Percentiles rank a stretch among this genome's conserved stretches.
These are phyloP conservation scores for Chloroceryle inda DNA, from an alignment of 2,797 vertebrate species.

Conservation along the genomic window DNA sequence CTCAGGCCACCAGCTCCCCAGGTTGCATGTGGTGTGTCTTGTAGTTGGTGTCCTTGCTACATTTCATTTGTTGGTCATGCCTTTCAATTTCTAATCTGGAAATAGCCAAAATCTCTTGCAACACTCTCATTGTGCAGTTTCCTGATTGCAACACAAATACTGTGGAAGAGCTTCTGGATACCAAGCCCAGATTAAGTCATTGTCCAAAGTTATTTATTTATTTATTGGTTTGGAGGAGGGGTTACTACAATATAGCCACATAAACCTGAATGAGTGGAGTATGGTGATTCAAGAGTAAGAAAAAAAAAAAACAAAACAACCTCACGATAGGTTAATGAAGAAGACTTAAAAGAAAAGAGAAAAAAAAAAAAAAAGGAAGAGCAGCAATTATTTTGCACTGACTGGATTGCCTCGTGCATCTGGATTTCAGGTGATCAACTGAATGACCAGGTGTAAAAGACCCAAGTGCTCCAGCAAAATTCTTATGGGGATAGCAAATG, in stretches of 20 bases:
- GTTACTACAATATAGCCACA: slow-evolving; percentile 50
- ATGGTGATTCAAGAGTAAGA: slow-evolving; percentile 33
- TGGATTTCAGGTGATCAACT: slow-evolving; percentile 32
- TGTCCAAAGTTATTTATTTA: slow-evolving; percentile 85
- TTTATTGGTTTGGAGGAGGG: slow-evolving; percentile 73
- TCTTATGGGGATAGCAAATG: slow-evolving; percentile 42
- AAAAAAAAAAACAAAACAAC: not conserved
- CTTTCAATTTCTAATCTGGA: slow-evolving; percentile 72
- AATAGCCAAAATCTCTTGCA: slow-evolving; percentile 61
- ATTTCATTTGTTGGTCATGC: slow-evolving; percentile 61
- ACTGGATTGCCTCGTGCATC: slow-evolving; percentile 37
- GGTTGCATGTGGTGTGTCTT: slow-evolving; percentile 33
- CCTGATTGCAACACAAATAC: slow-evolving; percentile 60
- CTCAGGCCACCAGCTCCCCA: slow-evolving; percentile 48
- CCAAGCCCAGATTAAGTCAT: slow-evolving; percentile 73
- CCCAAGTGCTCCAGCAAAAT: slow-evolving; percentile 32
- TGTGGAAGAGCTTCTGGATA: slow-evolving; percentile 76
- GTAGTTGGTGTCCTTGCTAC: slow-evolving; percentile 52
- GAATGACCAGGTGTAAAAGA: slow-evolving; percentile 41
- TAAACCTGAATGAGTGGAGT: slow-evolving; percentile 49
- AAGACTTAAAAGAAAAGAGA: slow-evolving; percentile 4
- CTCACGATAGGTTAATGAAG: slow-evolving; percentile 12
- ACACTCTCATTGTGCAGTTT: slow-evolving; percentile 65
- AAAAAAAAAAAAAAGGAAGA: slow-evolving; percentile 12
- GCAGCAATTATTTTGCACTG: slow-evolving; percentile 60